Evolutionary conservation across 2,797 vertebrate species (phyloP), one percentile per base, ranked within the genome.

Genomic region (Discoglossus pictus): DNA sequence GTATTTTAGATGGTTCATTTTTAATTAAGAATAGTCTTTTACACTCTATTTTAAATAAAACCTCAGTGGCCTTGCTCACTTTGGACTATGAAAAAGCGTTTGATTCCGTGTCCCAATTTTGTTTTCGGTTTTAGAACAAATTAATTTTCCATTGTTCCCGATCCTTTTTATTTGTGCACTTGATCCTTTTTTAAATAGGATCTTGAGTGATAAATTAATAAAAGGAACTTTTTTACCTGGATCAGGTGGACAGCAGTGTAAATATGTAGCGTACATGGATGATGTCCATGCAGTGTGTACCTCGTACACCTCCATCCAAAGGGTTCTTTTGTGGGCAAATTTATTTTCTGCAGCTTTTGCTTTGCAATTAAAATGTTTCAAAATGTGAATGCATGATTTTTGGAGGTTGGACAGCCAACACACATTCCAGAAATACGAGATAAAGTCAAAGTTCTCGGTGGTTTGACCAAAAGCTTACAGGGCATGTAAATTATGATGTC

Each of bases 91-190:
- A n/a, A n/a, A n/a, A n/a, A n/a, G n/a, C n/a, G n/a, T n/a, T n/a
- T n/a, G n/a, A n/a, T n/a, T n/a, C n/a, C n/a, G n/a, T n/a, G n/a
- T n/a, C n/a, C n/a, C n/a, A n/a, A n/a, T n/a, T n/a, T n/a, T n/a
- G n/a, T n/a, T n/a, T n/a, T n/a, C n/a, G n/a, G n/a, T n/a, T n/a
- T n/a, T n/a, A n/a, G n/a, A n/a, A n/a, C n/a, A n/a, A n/a, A n/a
- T n/a, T n/a, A n/a, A n/a, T n/a, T n/a, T n/a, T 13, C 55, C 15
- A 16, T 10, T 20, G 8, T 61, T 46, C 1, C 34, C 59, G 1
- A 24, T 61, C 1, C 11, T 21, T 1, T 61, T 61, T 39, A n/a
- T 64, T 10, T 64, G 36, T 31, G 44, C 25, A 2, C 24, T 42
- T 13, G 54, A 42, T 13, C 38, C 54, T 9, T 23, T 58, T 2